Evolutionary conservation across 2,888 invertebrate species (phyloP), one percentile per base, ranked within the genome.

Genomic region (Polydrusus tereticollis): DNA sequence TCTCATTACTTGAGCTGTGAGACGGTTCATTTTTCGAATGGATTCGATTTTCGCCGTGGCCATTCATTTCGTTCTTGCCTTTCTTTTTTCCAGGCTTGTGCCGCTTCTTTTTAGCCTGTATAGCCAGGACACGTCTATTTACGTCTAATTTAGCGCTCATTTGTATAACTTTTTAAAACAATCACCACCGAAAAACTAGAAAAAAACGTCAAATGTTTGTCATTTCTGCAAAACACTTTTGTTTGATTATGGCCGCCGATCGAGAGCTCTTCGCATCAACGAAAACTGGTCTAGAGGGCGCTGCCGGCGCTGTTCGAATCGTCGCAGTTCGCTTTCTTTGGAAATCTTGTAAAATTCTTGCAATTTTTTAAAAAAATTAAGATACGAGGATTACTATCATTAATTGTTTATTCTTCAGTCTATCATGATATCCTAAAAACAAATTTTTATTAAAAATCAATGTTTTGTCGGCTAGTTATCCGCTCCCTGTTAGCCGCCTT

Each of bases 101-200:
- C 80, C 95, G 91, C 87, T 95, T 95, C 89, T 95, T 95, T 89
- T 95, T 95, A 83, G 95, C 95, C 89, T 95, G 94, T 84, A 95
- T 95, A 85, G 94, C 94, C 87, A 95, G 89, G 87, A 95, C 94
- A 87, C 95, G 92, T 88, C 95, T 92, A 89, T 95, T 95, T 88
- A 94, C 94, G 89, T 95, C 95, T 87, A 93, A 93, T 90, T 94
- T 94, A 86, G 93, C 91, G 89, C 93, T 94, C 94, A 94, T 94
- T 83, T 82, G 80, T 77, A 77, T 76, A 58, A 45, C 74, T 73
- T 75, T 77, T 77, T 69, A 62, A 75, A 77, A 77, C 76, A 87
- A 85, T 85, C 79, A 79, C 78, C 76, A 77, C 77, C 75, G 76
- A 72, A 76, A 76, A 79, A 79, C 73, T 69, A 73, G 73, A 73